These are phyloP conservation scores for Orthosia cruda DNA, from an alignment of 2,888 invertebrate genomes.

Conservation along the genomic window DNA sequence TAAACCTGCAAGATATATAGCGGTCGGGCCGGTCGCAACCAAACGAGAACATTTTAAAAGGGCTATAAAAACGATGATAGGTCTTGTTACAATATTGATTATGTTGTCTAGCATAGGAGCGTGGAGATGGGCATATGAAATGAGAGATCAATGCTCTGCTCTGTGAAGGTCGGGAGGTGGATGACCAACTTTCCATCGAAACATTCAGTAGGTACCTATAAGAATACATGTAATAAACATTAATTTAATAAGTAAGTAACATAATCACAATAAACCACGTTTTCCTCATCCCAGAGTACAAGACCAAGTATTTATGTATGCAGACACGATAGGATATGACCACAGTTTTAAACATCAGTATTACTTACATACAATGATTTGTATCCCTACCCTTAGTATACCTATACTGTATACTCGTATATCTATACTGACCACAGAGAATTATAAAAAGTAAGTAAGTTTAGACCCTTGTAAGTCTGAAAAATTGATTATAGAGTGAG, in stretches of 20 bases:
- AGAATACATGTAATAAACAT: not conserved
- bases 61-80: constrained; percentile 20
- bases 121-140: too few relatives aligned
- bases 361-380: not conserved
- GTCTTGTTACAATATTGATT: constrained; percentile 28
- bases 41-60: constrained; percentile 20
- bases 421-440: not conserved
- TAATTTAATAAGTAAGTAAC: constrained; percentile 3
- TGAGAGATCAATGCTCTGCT: too few relatives aligned
- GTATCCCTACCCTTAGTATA: not conserved
- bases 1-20: constrained; percentile 32
- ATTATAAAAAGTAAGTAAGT: too few relatives aligned
- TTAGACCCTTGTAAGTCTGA: too few relatives aligned
- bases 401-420: too few relatives aligned
- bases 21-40: constrained; percentile 21
- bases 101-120: too few relatives aligned
- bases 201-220: not conserved
- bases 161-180: too few relatives aligned
- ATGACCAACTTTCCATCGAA: not conserved
- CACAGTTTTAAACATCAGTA: not conserved
- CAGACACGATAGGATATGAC: not conserved
- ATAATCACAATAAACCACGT: constrained; percentile 10
- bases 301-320: constrained; percentile 10
- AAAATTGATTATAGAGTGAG: not conserved
- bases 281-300: constrained; percentile 42